phyloP scores from a whole-genome alignment of 2,888 invertebrate genomes.

The Ophraella communa region DNA sequence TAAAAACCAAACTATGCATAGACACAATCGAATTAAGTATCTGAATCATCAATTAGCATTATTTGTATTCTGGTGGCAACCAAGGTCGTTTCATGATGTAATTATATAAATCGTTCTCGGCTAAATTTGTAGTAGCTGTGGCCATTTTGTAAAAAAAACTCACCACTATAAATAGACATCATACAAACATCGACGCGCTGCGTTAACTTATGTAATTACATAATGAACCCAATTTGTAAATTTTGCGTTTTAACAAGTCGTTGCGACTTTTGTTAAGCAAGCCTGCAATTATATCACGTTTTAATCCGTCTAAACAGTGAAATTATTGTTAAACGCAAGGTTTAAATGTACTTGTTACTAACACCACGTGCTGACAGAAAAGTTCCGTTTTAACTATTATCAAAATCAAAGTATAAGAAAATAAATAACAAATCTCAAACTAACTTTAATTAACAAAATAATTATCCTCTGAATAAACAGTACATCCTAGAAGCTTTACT shows the following conservation, averaged over 20 bases:
- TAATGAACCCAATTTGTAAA: slow-evolving; percentile 28
- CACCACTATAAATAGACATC: slow-evolving; percentile 41
- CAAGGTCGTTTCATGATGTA: slow-evolving; percentile 38
- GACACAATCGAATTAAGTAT: slow-evolving; percentile 17
- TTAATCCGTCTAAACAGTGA: not conserved
- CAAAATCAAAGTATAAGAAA: no score
- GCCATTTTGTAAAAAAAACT: slow-evolving; percentile 30
- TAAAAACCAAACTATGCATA: not conserved
- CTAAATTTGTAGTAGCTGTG: slow-evolving; percentile 5
- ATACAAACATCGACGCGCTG: slow-evolving; percentile 8
- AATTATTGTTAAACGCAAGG: not conserved
- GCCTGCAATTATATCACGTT: not conserved
- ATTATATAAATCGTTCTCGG: slow-evolving; percentile 19
- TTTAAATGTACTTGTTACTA: no score
- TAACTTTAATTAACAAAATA: no score
- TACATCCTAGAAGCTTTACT: no score
- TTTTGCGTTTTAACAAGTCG: not conserved
- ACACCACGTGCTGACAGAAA: no score
- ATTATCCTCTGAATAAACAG: no score
- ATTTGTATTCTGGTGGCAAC: slow-evolving; percentile 31
- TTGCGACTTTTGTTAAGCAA: slow-evolving; percentile 5
- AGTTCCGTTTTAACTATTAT: no score
- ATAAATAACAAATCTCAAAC: no score
- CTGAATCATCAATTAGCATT: slow-evolving; percentile 34
- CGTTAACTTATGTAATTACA: slow-evolving; percentile 31